These are phyloP conservation scores for Pygoscelis antarcticus DNA, from an alignment of 2,113 vertebrate genomes.

Conservation along the genomic window DNA sequence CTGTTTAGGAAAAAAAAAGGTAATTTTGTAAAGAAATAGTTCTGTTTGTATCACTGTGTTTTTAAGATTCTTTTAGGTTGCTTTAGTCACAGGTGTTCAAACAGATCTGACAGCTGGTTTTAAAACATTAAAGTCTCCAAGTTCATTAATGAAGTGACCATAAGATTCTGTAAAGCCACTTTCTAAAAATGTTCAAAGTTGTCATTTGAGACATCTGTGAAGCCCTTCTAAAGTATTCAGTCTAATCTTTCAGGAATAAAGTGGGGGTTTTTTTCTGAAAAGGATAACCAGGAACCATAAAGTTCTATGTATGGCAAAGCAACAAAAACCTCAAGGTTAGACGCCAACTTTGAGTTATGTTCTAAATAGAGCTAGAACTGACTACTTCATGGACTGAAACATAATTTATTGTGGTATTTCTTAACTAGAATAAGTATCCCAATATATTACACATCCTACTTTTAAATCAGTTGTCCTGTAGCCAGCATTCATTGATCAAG, in stretches of 20 bases:
- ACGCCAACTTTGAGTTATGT: fast-evolving
- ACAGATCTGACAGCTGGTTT: background rate
- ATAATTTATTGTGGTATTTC: background rate
- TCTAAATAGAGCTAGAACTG: background rate
- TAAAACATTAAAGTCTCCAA: background rate
- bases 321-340: background rate
- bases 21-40: background rate
- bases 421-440: background rate
- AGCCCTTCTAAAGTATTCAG: background rate
- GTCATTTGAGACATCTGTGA: background rate
- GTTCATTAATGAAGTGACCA: background rate
- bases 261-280: background rate
- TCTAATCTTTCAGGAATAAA: background rate
- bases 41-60: background rate
- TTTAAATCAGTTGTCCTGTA: background rate
- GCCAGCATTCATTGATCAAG: background rate
- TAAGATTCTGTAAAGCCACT: background rate
- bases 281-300: background rate
- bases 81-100: background rate
- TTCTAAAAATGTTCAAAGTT: background rate
- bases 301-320: background rate
- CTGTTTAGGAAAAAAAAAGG: background rate
- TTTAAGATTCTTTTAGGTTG: background rate
- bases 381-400: background rate
- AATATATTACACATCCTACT: background rate